Percentiles rank a stretch among this genome's conserved stretches.
Conservation (phyloP, 2,888 invertebrate genomes). For the Matsumyia berberina region DNA sequence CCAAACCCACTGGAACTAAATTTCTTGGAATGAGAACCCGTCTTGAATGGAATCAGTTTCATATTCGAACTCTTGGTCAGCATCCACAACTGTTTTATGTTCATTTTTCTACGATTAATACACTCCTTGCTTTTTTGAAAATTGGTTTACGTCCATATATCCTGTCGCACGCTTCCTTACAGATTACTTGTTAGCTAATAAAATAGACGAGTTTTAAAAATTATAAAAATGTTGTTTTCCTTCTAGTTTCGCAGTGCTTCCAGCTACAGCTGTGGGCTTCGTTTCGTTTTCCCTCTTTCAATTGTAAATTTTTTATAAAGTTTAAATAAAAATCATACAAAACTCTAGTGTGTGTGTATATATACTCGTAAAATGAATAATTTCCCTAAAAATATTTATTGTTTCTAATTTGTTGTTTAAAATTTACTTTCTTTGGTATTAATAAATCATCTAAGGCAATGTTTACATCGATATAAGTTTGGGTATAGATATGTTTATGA, state of each 20-base stretch:
- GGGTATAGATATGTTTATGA: conserved; percentile 45
- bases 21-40: too few species aligned
- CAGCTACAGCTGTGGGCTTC: not conserved
- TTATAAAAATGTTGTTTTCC: too few species aligned
- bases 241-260: not conserved
- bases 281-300: not conserved
- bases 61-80: too few species aligned
- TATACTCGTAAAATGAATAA: conserved; percentile 40
- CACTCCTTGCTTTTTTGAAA: too few species aligned
- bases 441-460: conserved; percentile 83
- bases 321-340: conserved; percentile 28
- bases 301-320: conserved; percentile 49
- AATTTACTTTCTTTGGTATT: conserved; percentile 22
- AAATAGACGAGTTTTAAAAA: too few species aligned
- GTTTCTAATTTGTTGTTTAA: conserved; percentile 44
- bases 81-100: too few species aligned
- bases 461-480: conserved; percentile 83
- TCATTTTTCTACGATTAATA: too few species aligned
- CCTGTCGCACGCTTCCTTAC: too few species aligned
- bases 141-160: too few species aligned
- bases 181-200: too few species aligned
- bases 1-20: too few species aligned
- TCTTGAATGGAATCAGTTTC: too few species aligned
- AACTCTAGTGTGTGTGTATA: conserved; percentile 40
- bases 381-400: conserved; percentile 68